Conservation (phyloP, 2,113 vertebrate genomes). For the Casuarius casuarius region DNA sequence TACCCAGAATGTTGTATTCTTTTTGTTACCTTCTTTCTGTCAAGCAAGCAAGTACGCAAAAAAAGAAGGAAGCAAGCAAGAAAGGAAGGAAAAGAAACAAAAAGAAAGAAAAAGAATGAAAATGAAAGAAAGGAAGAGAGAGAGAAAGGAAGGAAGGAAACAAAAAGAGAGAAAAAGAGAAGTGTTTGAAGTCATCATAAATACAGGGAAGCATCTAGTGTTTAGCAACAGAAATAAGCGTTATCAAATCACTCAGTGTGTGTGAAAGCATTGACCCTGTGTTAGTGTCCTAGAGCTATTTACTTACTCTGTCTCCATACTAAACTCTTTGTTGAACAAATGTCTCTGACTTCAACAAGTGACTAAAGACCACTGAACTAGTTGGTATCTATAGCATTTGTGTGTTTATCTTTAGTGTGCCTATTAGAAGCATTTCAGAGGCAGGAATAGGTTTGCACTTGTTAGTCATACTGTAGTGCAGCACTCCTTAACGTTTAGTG, state of each 20-base stretch:
- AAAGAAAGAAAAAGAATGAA: no score
- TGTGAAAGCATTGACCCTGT: background rate
- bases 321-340: constrained; percentile 19
- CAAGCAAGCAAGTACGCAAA: background rate
- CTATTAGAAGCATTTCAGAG: background rate
- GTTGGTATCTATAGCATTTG: background rate
- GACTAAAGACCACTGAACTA: background rate
- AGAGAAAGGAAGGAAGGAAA: accelerated
- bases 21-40: background rate
- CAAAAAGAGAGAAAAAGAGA: background rate
- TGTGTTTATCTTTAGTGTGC: background rate
- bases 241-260: background rate
- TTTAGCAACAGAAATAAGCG: constrained; percentile 26
- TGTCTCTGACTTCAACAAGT: background rate
- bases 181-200: background rate
- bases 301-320: background rate
- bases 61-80: background rate
- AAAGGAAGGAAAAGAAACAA: background rate
- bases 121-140: accelerated
- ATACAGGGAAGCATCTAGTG: background rate
- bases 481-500: background rate
- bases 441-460: background rate
- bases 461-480: background rate
- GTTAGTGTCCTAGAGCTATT: background rate
- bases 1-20: background rate